Base-by-base conservation (phyloP, 2,113 vertebrate species). In the Oncorhynchus kisutch region DNA sequence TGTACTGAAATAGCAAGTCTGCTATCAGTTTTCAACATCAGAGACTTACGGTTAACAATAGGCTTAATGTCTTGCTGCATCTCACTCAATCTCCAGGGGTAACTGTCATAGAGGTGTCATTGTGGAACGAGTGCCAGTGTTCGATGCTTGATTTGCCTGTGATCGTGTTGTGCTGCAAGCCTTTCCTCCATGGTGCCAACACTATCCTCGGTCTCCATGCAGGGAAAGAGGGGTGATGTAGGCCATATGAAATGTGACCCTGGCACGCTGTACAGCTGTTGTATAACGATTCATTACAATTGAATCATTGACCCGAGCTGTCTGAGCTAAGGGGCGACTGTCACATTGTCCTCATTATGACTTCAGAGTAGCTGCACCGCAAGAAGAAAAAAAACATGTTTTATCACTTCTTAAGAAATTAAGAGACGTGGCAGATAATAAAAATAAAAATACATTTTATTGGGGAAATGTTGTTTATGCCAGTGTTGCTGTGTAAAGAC, bases 281-380 rank as follows among this genome's bases (percentile, higher is more conserved):
- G 54, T 74, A 73, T 74, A 78, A 80, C 79, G 79, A 79, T 45
- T 81, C 72, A 67, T 83, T 71, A 69, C 20, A 69, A 27, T 18
- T 14, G n/a, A 49, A 75, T 80, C 72, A 78, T 83, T 39, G 69
- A 11, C 59, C 51, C 14, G 27, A 45, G 64, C 60, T 54, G 59
- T 51, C 49, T 51, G 70, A 79, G 79, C 78, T 75, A 75, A 16
- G 14, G 49, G 49, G 77, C 81, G 73, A 77, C 57, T 68, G 70
- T 82, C 84, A 84, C 77, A 78, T 87, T 90, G 85, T 87, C 79
- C 54, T 87, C 76, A 76, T 89, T 88, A 83, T 22, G 45, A 81
- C 24, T 78, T 76, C n/a, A 72, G 66, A 72, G 65, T 74, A 77
- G 27, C 5, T 16, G 51, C 49, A 51, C 49, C 49, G 49, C 12